These are phyloP conservation scores for Tyria jacobaeae DNA, from an alignment of 2,888 invertebrate genomes.

Conservation along the genomic window DNA sequence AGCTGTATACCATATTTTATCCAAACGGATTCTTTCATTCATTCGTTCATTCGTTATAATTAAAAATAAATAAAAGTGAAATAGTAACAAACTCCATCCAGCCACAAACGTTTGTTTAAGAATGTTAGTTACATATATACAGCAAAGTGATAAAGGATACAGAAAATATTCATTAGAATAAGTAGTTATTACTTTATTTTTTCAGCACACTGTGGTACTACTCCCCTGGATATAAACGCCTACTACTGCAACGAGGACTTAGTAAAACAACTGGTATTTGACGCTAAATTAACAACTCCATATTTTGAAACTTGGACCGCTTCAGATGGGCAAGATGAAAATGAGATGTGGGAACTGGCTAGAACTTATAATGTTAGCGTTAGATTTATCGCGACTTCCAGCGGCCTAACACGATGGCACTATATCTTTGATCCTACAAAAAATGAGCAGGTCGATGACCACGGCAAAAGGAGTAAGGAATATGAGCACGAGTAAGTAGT, in stretches of 20 bases:
- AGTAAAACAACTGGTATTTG: slow-evolving; percentile 94
- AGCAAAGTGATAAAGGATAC: too few species aligned
- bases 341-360: slow-evolving; percentile 84
- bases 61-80: too few species aligned
- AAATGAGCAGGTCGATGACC: slow-evolving; percentile 76
- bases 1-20: too few species aligned
- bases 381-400: slow-evolving; percentile 95
- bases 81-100: too few species aligned
- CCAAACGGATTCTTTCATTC: too few species aligned
- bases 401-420: slow-evolving; percentile 96
- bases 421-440: slow-evolving; percentile 88
- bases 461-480: slow-evolving; percentile 64
- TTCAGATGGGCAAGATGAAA: slow-evolving; percentile 56
- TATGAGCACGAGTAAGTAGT: slow-evolving; percentile 66
- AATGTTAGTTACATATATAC: too few species aligned
- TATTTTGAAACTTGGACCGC: slow-evolving; percentile 87
- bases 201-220: slow-evolving; percentile 88
- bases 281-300: slow-evolving; percentile 90
- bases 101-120: too few species aligned
- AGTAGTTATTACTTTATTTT: slow-evolving; percentile 19
- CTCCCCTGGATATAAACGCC: slow-evolving; percentile 87
- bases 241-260: slow-evolving; percentile 95
- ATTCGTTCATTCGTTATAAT: too few species aligned
- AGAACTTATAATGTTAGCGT: slow-evolving; percentile 90
- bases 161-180: too few species aligned